These are phyloP conservation scores for Sebastes kiyomatsui DNA, from an alignment of 2,797 vertebrate species.

Conservation along the genomic window DNA sequence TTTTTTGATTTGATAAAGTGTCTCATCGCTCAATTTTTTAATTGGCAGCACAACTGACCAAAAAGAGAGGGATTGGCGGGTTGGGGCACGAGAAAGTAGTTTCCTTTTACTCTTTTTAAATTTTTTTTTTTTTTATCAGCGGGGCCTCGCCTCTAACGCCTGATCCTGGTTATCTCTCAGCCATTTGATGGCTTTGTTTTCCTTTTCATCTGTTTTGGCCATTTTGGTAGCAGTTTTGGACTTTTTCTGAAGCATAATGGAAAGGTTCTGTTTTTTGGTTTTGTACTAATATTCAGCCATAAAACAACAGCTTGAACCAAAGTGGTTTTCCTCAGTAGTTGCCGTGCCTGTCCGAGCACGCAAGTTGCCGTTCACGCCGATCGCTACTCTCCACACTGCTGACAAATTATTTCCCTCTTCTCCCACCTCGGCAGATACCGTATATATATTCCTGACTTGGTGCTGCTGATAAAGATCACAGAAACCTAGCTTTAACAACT, in stretches of 20 bases:
- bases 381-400: conserved; percentile 90
- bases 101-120: conserved; percentile 40
- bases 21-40: conserved; percentile 68
- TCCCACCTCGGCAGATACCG: conserved; percentile 30
- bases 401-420: conserved; percentile 85
- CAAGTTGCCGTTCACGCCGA: conserved; percentile 86
- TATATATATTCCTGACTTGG: conserved; percentile 48
- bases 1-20: conserved; percentile 58
- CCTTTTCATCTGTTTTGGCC: conserved; percentile 58
- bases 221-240: conserved; percentile 77
- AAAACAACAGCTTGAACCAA: conserved; percentile 99
- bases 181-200: conserved; percentile 64
- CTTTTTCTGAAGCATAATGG: conserved; percentile 85
- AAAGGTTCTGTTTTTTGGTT: conserved; percentile 63
- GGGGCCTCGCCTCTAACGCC: conserved; percentile 47
- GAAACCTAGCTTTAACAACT: conserved; percentile 75
- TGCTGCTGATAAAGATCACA: conserved; percentile 67
- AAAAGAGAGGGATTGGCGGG: conserved; percentile 57
- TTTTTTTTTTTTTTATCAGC: conserved; percentile 34
- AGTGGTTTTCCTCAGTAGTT: conserved; percentile 97
- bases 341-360: conserved; percentile 92
- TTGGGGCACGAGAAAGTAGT: conserved; percentile 42
- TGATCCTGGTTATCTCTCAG: conserved; percentile 48
- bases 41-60: conserved; percentile 82
- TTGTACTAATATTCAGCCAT: conserved; percentile 88